Conservation (phyloP, 37 sponge, comb jelly and placozoan species). For the Oopsacas minuta region DNA sequence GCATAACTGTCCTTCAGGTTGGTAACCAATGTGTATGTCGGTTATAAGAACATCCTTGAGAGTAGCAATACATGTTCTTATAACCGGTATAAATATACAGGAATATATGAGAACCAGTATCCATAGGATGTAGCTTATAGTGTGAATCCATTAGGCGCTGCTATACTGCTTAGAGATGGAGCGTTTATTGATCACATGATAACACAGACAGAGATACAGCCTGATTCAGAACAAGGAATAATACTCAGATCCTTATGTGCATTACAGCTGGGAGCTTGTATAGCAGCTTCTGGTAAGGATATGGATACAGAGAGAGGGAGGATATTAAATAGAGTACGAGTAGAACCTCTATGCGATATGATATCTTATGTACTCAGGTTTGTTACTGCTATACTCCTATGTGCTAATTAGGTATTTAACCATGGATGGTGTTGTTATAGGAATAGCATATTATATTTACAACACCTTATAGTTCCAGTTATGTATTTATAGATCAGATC, state of each 20-base stretch:
- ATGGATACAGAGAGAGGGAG: not conserved
- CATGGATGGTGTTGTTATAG: too few species aligned
- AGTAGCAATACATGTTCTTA: not conserved
- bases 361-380: not conserved
- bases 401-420: not conserved
- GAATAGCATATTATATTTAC: too few species aligned
- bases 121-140: not conserved
- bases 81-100: not conserved
- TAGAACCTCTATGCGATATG: not conserved
- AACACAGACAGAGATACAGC: not conserved
- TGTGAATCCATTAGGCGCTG: not conserved
- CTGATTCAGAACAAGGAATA: not conserved
- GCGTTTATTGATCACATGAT: not conserved
- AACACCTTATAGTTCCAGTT: too few species aligned
- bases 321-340: not conserved
- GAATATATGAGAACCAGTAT: not conserved
- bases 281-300: not conserved
- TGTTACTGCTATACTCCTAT: not conserved
- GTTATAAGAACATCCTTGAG: too few species aligned
- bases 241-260: not conserved
- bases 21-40: not conserved
- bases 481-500: not conserved
- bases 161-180: not conserved
- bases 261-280: not conserved
- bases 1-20: not conserved